Conservation (phyloP, 2,888 invertebrate species). For the Thecophora atra region DNA sequence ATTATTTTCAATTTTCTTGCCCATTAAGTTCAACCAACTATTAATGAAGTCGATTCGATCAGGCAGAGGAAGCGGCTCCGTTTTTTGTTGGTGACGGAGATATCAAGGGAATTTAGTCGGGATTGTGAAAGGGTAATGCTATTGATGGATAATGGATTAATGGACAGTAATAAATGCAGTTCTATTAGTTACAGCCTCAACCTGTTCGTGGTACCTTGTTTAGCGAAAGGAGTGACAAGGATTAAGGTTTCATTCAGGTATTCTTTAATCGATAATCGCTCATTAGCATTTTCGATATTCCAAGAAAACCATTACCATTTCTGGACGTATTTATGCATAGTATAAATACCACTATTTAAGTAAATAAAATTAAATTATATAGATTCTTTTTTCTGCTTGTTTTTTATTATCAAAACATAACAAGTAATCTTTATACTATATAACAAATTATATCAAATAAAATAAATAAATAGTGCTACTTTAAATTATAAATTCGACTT, state of each 20-base stretch:
- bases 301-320: no score
- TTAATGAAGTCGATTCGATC: background rate
- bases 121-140: no score
- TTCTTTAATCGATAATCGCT: no score
- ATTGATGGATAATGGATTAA: no score
- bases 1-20: constrained; percentile 31
- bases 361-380: background rate
- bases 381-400: background rate
- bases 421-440: constrained; percentile 46
- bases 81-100: constrained; percentile 19
- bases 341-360: no score
- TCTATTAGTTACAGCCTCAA: no score
- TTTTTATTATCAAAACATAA: constrained; percentile 26
- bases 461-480: constrained; percentile 31
- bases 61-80: background rate
- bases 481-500: constrained; percentile 26
- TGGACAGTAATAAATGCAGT: no score
- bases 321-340: no score
- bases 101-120: background rate
- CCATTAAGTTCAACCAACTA: constrained; percentile 33
- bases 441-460: constrained; percentile 55
- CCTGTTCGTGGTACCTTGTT: no score
- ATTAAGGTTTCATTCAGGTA: no score
- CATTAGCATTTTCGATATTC: no score
- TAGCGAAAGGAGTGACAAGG: no score